phyloP scores from a whole-genome alignment of 1,140 invertebrate genomes.

The Leptinotarsa undecemlineata region DNA sequence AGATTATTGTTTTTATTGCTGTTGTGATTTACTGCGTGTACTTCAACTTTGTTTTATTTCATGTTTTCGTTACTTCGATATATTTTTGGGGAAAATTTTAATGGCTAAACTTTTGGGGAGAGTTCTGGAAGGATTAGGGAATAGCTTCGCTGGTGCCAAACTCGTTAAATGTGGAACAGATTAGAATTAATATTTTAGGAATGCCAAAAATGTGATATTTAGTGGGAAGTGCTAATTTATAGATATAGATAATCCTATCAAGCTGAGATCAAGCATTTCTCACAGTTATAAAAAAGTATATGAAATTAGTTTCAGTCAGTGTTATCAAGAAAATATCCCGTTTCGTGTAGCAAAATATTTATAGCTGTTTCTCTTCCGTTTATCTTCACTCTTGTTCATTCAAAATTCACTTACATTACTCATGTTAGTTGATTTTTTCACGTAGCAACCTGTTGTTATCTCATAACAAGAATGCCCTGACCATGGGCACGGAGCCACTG shows the following conservation, averaged over 20 bases:
- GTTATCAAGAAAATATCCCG: too few relatives aligned
- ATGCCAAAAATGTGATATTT: neutral
- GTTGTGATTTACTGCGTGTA: neutral
- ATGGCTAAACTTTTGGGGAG: too few relatives aligned
- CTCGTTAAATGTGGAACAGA: neutral
- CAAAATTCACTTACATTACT: too few relatives aligned
- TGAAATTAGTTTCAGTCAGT: too few relatives aligned
- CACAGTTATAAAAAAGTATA: too few relatives aligned
- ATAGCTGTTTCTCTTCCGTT: too few relatives aligned
- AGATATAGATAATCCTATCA: neutral
- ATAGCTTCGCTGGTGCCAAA: neutral
- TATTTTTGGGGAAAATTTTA: neutral
- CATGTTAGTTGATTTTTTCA: neutral
- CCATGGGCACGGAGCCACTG: too few relatives aligned
- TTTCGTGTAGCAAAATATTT: too few relatives aligned
- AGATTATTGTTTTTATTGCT: constrained; percentile 2
- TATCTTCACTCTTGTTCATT: too few relatives aligned
- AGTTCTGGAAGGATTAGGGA: too few relatives aligned
- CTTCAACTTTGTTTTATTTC: neutral
- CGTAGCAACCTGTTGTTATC: constrained; percentile 3
- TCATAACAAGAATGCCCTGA: neutral
- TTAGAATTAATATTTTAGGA: neutral
- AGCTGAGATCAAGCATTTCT: neutral
- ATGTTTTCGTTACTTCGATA: neutral
- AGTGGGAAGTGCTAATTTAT: neutral